Base-by-base conservation (phyloP, 2,113 vertebrate genomes). In the Aphyosemion australe region DNA sequence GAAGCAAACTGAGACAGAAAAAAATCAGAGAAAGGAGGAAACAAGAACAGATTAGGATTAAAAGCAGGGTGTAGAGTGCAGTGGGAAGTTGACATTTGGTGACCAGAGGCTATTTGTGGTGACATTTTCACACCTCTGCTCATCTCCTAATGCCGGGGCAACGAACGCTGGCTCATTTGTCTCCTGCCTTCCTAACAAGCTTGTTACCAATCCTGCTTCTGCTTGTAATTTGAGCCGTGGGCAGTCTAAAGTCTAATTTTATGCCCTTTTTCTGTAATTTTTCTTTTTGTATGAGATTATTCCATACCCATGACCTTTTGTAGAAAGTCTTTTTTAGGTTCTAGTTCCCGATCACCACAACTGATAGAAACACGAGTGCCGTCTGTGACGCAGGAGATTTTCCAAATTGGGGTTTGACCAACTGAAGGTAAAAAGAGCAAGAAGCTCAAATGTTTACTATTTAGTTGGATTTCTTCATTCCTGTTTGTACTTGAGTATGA, bases 121-220 rank as follows among this genome's bases (percentile, higher is more conserved):
- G 89, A 91, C 89, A 91, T 91, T 90, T 90, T 80, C 88, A 84
- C 87, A 88, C 83, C 68, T 87, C 83, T 84, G 74, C 81, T 90
- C 85, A 74, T 85, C 72, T 87, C 26, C 76, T 84, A 85, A 88
- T 83, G 79, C 82, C 78, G 70, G 72, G 69, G 82, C 78, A 89
- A 78, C 69, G 74, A 80, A 66, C 74, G 70, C 34, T 43, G 46
- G 65, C 79, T 89, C 69, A 37, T 87, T 89, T 91, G 76, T 88
- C 87, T 87, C 77, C 47, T 11, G 65, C 77, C 64, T 84, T 62
- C 69, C 70, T 87, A 91, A 89, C 87, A 88, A 88, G 87, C 87
- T 78, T 82, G 85, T 81, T 84, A 80, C 61, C 21, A 41, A 63
- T 12, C 67, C 45, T 46, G 67, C 46, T 46, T 46, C 45, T 46